Evolutionary conservation across 2,888 invertebrate genomes (phyloP).

Genomic region (Monopis laevigella): DNA sequence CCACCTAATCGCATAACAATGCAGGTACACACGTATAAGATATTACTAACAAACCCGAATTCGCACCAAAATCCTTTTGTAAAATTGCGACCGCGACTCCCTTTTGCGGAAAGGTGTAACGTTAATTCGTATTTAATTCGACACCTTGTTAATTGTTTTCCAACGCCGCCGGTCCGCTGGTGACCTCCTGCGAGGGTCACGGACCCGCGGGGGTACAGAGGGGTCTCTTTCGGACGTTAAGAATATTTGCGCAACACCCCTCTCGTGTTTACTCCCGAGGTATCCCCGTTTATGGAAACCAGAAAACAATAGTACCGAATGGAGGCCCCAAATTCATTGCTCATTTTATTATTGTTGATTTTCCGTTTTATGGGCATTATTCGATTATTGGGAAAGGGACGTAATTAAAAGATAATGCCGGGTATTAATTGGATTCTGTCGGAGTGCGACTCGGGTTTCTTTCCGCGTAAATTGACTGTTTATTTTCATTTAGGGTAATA

Average conservation of each 20-base stretch:
- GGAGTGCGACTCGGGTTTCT: conserved; percentile 3
- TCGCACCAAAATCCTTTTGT: conserved; percentile 9
- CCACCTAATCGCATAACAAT: conserved; percentile 6
- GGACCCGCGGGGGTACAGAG: conserved; percentile 32
- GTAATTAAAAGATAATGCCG: conserved; percentile 65
- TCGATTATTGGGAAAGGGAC: conserved; percentile 61
- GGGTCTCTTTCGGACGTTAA: conserved; percentile 29
- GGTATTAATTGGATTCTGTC: conserved; percentile 43
- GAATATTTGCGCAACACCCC: conserved; percentile 49
- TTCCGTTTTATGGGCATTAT: conserved; percentile 58
- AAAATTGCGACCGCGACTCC: conserved; percentile 13
- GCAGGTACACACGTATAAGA: conserved; percentile 6
- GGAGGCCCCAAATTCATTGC: conserved; percentile 53
- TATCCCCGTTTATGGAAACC: conserved; percentile 58
- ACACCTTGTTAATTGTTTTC: conserved; percentile 67
- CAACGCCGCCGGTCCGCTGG: conserved; percentile 59
- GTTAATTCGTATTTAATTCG: conserved; percentile 68
- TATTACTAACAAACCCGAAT: neutral
- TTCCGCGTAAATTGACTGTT: conserved; percentile 5
- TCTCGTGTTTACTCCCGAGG: conserved; percentile 49
- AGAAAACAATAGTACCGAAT: conserved; percentile 55
- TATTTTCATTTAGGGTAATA: too few relatives aligned
- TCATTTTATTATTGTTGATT: conserved; percentile 67
- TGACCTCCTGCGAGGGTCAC: conserved; percentile 48
- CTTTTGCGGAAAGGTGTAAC: conserved; percentile 40